Base-by-base conservation (phyloP, 2,797 vertebrate genomes). In the Australoheros facetus region DNA sequence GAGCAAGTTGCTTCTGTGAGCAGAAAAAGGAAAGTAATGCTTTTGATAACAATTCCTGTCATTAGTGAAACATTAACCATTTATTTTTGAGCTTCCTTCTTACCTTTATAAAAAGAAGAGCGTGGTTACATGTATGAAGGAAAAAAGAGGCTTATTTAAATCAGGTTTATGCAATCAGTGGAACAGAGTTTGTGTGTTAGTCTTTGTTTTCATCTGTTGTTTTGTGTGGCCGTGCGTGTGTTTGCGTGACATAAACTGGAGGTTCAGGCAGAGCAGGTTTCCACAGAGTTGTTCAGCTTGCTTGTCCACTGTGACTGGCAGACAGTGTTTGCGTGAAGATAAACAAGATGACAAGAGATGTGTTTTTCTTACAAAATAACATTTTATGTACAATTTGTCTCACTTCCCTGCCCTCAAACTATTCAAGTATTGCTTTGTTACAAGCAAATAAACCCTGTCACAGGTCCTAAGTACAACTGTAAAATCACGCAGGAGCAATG, bases 191-290 rank as follows among this genome's bases (percentile, higher is more conserved):
- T 51, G 51, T 26, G 23, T 59, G 13, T 71, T 16, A 56, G 42
- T 34, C 39, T 45, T 59, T 48, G 19, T n/a, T 14, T 57, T 71
- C 54, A 12, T 23, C 14, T 86, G 53, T 55, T 56, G 78, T 80
- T 17, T 11, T 51, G 8, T 21, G 55, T 42, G 51, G 59, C n/a
- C 1, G 17, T 58, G 74, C 72, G 57, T 48, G 19, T 58, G 74
- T 74, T 55, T 48, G 59, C 23, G 3, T 21, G 16, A 62, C 51
- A 75, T 55, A 71, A 77, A 95, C 94, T 77, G 79, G 95, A 85
- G 81, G 45, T 90, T 81, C 95, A 93, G 87, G 95, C 73, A 84
- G 80, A 93, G 84, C 94, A 83, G 78, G 95, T 94, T 93, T 85
- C 51, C 28, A 56, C 78, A 69, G 85, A 92, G 91, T 84, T 37